A percentile compares a stretch with the other conserved stretches of the same genome.
phyloP scores from a whole-genome alignment of 2,797 vertebrate genomes.

The Argentina silus region DNA sequence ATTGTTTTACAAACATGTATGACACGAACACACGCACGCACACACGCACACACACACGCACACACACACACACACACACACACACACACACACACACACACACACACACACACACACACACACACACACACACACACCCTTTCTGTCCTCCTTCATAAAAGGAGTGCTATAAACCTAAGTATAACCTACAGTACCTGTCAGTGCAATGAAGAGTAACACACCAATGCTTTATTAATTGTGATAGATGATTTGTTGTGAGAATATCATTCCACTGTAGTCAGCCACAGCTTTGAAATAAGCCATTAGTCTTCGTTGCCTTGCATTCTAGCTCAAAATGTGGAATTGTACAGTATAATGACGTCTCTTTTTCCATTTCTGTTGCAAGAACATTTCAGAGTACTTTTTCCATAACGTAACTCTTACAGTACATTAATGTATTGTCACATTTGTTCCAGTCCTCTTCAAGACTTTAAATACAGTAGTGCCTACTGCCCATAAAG shows the following conservation, averaged over 20 bases:
- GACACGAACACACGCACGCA: constrained; percentile 31
- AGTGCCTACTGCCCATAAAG: not conserved
- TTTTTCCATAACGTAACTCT: not conserved
- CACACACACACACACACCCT: constrained; percentile 22
- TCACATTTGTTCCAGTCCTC: not conserved
- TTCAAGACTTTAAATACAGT: not conserved
- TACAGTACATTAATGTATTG: not conserved
- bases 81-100: constrained; percentile 30
- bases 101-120: constrained; percentile 8
- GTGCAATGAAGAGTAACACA: constrained; percentile 30
- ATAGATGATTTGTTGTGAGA: constrained; percentile 65
- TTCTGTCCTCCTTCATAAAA: constrained; percentile 20
- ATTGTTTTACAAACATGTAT: constrained; percentile 24
- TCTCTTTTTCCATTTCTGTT: constrained; percentile 30
- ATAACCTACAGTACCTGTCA: not conserved
- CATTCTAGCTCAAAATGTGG: constrained; percentile 42
- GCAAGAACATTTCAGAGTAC: constrained; percentile 8
- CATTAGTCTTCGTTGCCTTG: constrained; percentile 75
- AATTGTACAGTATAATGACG: constrained; percentile 64
- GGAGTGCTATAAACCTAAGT: not conserved
- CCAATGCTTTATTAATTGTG: constrained; percentile 73
- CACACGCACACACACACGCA: constrained; percentile 26
- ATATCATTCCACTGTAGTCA: constrained; percentile 73
- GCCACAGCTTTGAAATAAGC: constrained; percentile 62
- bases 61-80: not conserved